phyloP scores from a whole-genome alignment of 1,140 invertebrate species.

The Lordiphosa collinella region DNA sequence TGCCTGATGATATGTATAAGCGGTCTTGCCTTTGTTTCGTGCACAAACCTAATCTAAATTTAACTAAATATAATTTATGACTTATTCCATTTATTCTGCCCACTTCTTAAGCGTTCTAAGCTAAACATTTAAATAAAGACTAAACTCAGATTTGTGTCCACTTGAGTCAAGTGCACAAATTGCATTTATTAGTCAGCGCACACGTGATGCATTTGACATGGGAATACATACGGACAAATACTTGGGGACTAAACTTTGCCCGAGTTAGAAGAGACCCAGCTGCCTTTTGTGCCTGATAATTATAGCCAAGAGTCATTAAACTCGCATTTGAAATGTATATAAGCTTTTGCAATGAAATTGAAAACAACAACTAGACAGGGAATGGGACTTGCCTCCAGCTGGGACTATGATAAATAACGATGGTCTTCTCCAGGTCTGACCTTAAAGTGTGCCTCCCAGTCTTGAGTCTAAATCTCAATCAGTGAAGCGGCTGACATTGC shows the following conservation, averaged over 20 bases:
- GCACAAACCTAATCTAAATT: constrained; percentile 38
- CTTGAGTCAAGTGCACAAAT: constrained; percentile 62
- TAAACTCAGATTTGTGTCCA: constrained; percentile 70
- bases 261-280: constrained; percentile 25
- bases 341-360: constrained; percentile 16
- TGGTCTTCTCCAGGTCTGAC: constrained; percentile 23
- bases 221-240: background rate
- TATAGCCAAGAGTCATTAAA: constrained; percentile 57
- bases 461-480: constrained; percentile 6
- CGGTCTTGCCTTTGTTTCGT: constrained; percentile 42
- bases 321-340: constrained; percentile 50
- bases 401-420: constrained; percentile 25
- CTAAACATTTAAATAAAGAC: constrained; percentile 45
- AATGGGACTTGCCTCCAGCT: background rate
- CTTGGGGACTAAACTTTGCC: background rate
- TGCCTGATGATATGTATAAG: background rate
- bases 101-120: too few relatives aligned
- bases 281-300: constrained; percentile 37
- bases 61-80: constrained; percentile 74
- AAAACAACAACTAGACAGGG: constrained; percentile 14
- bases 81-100: constrained; percentile 30
- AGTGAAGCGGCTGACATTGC: constrained; percentile 26
- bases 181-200: constrained; percentile 46
- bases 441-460: constrained; percentile 32
- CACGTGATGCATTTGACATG: constrained; percentile 41